Evolutionary conservation across 1,140 invertebrate species (phyloP), one percentile per base, ranked within the genome.

Genomic region (Cylas formicarius): DNA sequence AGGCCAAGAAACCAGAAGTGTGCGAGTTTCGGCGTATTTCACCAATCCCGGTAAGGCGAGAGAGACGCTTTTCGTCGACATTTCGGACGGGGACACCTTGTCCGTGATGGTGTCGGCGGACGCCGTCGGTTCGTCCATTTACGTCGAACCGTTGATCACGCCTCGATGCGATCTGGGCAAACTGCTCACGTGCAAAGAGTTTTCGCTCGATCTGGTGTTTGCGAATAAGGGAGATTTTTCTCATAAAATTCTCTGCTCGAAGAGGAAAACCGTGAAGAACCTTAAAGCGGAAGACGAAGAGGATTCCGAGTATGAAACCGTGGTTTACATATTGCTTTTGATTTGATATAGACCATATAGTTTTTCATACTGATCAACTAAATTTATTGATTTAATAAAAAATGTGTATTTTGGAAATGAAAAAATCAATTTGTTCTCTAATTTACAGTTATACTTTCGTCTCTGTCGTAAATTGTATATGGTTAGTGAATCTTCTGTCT

Each of bases 161-260:
- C 70, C 70, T 0, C 41, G 45, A n/a, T 67, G 63, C 14, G 54
- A 72, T 27, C 57, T 68, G 35, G 71, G 70, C 2, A 33, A 32
- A 4, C 29, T 60, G 29, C 42, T 60, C 6, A 72, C 70, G 4
- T 51, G 62, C 35, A 58, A 65, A 35, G 36, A 48, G 8, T 59
- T 65, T 13, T 45, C 19, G 20, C 19, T 58, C 8, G 49, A 62
- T n/a, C 53, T 72, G 28, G 61, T 29, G 1, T 31, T 71, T 9
- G 62, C 42, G 14, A 72, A 72, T 50, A 48, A 62, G 24, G 62
- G 69, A 1, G 60, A 42, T 4, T 46, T 44, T n/a, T 5, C 28
- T n/a, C 58, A 67, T 24, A 60, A 61, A 42, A 32, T 71, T 10
- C 39, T 60, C 4, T 67, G 63, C 44, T 48, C 62, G 0, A 38